Evolutionary conservation across 1,140 invertebrate genomes (phyloP), one percentile per base, ranked within the genome.

Genomic region (Habropoda laboriosa): DNA sequence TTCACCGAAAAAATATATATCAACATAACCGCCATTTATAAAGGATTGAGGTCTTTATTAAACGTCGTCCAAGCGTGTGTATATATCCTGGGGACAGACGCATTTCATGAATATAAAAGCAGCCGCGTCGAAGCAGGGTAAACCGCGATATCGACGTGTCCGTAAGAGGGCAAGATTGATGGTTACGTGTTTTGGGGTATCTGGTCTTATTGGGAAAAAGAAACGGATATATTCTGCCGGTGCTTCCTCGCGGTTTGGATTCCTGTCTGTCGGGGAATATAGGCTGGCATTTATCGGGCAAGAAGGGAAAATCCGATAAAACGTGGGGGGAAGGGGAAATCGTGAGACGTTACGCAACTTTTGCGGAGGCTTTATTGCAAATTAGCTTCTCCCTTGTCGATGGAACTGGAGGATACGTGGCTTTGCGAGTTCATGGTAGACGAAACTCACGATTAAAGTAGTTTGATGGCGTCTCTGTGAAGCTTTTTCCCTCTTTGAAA

Each of bases 211-310:
- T 71, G 55, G 55, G 24, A 40, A 45, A 64, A 57, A 18, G 32
- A 57, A 72, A 49, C 40, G 67, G 13, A 42, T 49, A 51, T 35
- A 24, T 49, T n/a, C n/a, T n/a, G 18, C 60, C 49, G 61, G 13
- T 45, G 74, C 40, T 57, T 38, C 38, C 74, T 47, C 40, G 70
- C 32, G 18, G 38, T 32, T 42, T 3, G 63, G 21, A 35, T 61
- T 12, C 55, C 21, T 76, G 66, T 78, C 66, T 61, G 42, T 61
- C 55, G 32, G 30, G 67, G 64, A n/a, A 70, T 70, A 40, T 21
- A 40, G 75, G 10, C 55, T 61, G 64, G 57, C 42, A 61, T 70
- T 71, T 71, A 78, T 78, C 68, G 53, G 27, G 57, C 42, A 10
- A 5, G 24, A 30, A 32, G 12, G 35, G n/a, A 5, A 35, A 64